Evolutionary conservation across 2,113 vertebrate genomes (phyloP).

Genomic region (Datnioides undecimradiatus): DNA sequence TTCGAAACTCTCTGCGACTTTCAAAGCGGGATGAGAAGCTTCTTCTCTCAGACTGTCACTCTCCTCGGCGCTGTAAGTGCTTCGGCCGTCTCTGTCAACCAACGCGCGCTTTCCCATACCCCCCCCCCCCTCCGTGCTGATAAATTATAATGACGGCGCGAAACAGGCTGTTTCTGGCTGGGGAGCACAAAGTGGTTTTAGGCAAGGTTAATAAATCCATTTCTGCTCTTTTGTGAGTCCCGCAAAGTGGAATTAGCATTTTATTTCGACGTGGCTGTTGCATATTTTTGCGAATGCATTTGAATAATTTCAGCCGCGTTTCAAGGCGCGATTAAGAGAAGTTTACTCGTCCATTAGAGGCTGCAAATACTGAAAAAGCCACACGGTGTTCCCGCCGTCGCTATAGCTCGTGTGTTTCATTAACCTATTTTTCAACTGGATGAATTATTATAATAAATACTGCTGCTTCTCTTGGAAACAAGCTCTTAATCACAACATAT

Average conservation of each 20-base stretch:
- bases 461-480: neutral
- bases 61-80: conserved; percentile 49
- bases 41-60: conserved; percentile 13
- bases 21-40: neutral
- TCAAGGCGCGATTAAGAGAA: neutral
- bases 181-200: conserved; percentile 48
- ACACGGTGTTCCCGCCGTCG: neutral
- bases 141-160: conserved; percentile 48
- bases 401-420: neutral
- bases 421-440: neutral
- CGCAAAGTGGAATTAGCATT: conserved; percentile 43
- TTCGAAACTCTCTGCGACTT: conserved; percentile 41
- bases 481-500: conserved; percentile 15
- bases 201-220: conserved; percentile 56
- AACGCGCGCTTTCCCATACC: conserved; percentile 23
- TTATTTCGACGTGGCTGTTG: conserved; percentile 14
- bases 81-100: conserved; percentile 34
- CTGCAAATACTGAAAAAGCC: neutral
- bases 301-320: conserved; percentile 33
- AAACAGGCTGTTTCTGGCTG: conserved; percentile 29
- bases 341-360: conserved; percentile 1
- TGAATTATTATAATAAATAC: conserved; percentile 7
- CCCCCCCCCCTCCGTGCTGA: conserved; percentile 20
- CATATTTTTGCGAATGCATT: conserved; percentile 44
- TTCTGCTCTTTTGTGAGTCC: conserved; percentile 38